A percentile compares a stretch with the other conserved stretches of the same genome.
Evolutionary conservation across 2,888 invertebrate species (phyloP).

Genomic region (Cantharis rustica): DNA sequence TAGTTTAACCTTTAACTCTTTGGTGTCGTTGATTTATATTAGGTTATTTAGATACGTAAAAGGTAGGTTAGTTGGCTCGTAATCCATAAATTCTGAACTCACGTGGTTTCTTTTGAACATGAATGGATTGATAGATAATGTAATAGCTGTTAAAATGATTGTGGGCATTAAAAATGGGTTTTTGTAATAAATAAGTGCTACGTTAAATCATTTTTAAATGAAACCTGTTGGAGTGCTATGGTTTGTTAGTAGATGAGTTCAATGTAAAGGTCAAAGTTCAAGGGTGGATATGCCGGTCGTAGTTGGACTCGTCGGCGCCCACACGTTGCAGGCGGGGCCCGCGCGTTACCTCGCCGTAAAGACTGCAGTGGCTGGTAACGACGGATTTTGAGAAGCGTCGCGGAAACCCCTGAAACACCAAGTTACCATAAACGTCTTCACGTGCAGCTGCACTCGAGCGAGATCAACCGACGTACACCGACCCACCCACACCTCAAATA

Average conservation of each 20-base stretch:
- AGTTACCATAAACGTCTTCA: slow-evolving; percentile 17
- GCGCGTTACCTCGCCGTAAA: slow-evolving; percentile 30
- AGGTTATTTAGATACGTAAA: neutral
- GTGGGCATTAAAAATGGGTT: neutral
- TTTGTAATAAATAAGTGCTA: neutral
- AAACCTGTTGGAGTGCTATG: slow-evolving; percentile 41
- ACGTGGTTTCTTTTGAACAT: neutral
- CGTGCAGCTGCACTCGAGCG: slow-evolving; percentile 31
- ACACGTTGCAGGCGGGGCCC: slow-evolving; percentile 38
- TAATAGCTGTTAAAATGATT: neutral
- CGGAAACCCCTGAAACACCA: slow-evolving; percentile 27
- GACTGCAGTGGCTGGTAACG: slow-evolving; percentile 24
- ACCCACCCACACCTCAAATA: slow-evolving; percentile 35
- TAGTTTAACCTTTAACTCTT: neutral
- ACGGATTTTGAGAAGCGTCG: slow-evolving; percentile 32
- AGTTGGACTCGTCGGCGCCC: slow-evolving; percentile 45
- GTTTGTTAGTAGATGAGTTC: slow-evolving; percentile 44
- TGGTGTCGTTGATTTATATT: neutral
- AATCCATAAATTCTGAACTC: neutral
- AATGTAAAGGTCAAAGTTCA: slow-evolving; percentile 46
- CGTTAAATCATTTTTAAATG: slow-evolving; percentile 24
- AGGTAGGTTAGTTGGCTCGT: neutral
- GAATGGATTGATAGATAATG: neutral
- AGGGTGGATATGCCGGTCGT: slow-evolving; percentile 42
- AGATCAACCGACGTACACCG: slow-evolving; percentile 31